Percentiles rank a stretch among this genome's conserved stretches.
Evolutionary conservation across 1,140 invertebrate species (phyloP).

Genomic region (Coptotermes formosanus): DNA sequence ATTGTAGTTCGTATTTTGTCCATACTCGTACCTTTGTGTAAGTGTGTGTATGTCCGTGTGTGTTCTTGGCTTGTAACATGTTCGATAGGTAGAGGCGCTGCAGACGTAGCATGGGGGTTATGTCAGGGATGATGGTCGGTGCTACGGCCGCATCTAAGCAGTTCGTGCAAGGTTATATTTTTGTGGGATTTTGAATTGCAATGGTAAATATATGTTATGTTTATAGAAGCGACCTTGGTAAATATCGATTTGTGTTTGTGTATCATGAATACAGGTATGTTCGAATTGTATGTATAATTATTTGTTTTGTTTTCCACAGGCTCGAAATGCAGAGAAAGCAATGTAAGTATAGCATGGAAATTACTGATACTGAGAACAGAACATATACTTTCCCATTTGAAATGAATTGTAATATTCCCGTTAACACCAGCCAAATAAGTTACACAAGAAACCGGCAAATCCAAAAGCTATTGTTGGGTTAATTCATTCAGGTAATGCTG

Average conservation of each 20-base stretch:
- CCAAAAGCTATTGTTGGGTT: not conserved
- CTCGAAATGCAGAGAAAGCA: constrained; percentile 80
- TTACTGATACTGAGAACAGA: not conserved
- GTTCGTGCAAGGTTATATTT: too few relatives aligned
- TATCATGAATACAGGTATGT: not conserved
- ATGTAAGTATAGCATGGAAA: constrained; percentile 62
- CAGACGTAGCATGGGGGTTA: too few relatives aligned
- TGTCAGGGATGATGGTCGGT: too few relatives aligned
- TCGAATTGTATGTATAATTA: not conserved
- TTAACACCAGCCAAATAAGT: not conserved
- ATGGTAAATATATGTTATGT: not conserved
- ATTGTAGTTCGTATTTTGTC: too few relatives aligned
- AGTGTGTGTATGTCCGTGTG: too few relatives aligned
- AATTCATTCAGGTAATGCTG: not conserved
- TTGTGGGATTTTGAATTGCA: not conserved
- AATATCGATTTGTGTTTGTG: not conserved
- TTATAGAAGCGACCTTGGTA: not conserved
- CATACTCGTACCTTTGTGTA: too few relatives aligned
- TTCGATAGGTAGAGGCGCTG: too few relatives aligned
- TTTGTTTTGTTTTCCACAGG: constrained; percentile 52
- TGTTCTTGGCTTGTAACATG: too few relatives aligned
- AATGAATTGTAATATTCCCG: not conserved
- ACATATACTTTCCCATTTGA: not conserved
- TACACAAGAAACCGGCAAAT: not conserved
- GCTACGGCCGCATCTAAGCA: too few relatives aligned